These are phyloP conservation scores for Scartelaos histophorus DNA, from an alignment of 2,113 vertebrate species.

Conservation along the genomic window DNA sequence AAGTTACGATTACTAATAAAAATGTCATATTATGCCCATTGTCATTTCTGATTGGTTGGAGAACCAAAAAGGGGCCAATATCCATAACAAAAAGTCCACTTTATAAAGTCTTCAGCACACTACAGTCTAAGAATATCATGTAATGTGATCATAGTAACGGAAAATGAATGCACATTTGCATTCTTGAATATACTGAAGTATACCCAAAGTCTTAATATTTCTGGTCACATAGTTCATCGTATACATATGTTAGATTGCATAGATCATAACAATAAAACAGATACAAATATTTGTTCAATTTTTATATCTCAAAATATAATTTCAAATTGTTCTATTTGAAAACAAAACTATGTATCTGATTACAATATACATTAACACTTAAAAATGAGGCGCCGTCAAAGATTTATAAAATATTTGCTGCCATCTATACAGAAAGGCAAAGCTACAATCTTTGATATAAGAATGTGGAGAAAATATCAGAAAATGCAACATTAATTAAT, in stretches of 20 bases:
- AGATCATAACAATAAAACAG: neutral
- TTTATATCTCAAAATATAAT: neutral
- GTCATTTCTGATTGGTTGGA: slow-evolving; percentile 12
- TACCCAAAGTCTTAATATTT: slow-evolving; percentile 29
- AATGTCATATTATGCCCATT: neutral
- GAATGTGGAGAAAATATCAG: neutral
- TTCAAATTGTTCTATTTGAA: neutral
- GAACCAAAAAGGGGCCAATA: neutral
- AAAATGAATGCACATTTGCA: neutral
- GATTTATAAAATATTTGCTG: neutral
- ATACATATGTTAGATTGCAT: neutral
- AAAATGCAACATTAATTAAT: slow-evolving; percentile 2
- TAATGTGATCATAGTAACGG: neutral
- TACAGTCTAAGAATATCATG: neutral
- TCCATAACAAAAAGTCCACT: slow-evolving; percentile 1
- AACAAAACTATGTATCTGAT: slow-evolving; percentile 2
- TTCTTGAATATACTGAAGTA: slow-evolving; percentile 29
- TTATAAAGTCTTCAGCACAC: neutral
- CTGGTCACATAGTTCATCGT: neutral
- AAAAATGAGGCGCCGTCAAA: neutral
- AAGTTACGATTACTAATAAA: neutral
- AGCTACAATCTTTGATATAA: neutral
- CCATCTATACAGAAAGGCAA: neutral
- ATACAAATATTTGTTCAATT: neutral
- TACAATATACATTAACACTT: neutral